A percentile compares a stretch with the other conserved stretches of the same genome.
Conservation (phyloP, 2,797 vertebrate species). For the Atherinosoma microstoma region DNA sequence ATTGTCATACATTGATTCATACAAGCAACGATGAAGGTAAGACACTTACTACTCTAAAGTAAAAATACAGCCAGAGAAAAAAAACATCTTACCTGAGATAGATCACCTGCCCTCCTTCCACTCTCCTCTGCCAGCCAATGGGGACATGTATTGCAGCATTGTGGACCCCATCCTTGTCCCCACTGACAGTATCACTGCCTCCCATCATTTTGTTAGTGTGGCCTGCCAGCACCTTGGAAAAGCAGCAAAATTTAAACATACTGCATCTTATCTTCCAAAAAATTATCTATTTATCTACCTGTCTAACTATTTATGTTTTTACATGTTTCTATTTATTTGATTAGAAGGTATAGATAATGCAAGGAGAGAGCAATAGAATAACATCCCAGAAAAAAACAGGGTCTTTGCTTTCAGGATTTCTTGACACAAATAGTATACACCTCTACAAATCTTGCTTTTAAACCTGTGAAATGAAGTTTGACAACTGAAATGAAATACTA, state of each 20-base stretch:
- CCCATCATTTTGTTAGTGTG: constrained; percentile 93
- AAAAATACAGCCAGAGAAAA: not conserved
- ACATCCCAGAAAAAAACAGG: not conserved
- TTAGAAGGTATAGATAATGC: not conserved
- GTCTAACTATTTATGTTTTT: no score
- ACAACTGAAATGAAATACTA: not conserved
- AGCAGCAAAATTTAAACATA: constrained; percentile 11
- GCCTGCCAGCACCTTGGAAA: constrained; percentile 86
- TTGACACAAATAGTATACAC: not conserved
- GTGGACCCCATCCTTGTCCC: constrained; percentile 90
- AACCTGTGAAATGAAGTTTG: not conserved
- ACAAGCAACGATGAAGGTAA: not conserved
- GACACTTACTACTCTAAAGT: not conserved
- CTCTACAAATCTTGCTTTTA: not conserved
- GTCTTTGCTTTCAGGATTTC: not conserved
- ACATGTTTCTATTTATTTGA: not conserved
- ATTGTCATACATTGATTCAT: no score
- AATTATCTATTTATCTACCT: not conserved
- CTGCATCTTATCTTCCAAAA: not conserved
- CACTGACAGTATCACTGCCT: constrained; percentile 90
- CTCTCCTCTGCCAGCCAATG: constrained; percentile 92
- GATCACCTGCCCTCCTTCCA: constrained; percentile 87
- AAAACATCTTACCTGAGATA: constrained; percentile 87
- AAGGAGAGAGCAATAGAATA: not conserved
- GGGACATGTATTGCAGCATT: constrained; percentile 88